phyloP scores from a whole-genome alignment of 2,113 vertebrate genomes.

The Struthio camelus region DNA sequence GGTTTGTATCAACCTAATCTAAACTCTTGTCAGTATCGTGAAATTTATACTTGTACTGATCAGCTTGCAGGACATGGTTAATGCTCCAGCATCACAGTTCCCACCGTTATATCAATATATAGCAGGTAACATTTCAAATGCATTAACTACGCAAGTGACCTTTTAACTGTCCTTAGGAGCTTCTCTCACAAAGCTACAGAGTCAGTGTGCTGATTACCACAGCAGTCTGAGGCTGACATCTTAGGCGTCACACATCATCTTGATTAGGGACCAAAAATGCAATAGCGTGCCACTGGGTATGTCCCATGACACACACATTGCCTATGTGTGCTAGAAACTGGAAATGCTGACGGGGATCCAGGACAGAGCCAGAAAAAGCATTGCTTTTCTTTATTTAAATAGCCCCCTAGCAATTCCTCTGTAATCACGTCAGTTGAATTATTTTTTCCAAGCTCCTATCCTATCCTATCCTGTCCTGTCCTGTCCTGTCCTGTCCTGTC shows the following conservation, averaged over 20 bases:
- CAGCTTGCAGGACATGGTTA: background rate
- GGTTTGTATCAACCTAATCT: background rate
- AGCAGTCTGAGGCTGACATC: slow-evolving; percentile 14
- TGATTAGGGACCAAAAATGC: slow-evolving; percentile 8
- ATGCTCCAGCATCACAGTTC: background rate
- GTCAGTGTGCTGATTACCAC: background rate
- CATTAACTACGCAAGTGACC: slow-evolving; percentile 11
- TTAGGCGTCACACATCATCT: background rate
- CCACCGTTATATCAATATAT: background rate
- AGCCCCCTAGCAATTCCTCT: background rate
- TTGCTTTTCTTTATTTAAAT: background rate
- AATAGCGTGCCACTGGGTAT: background rate
- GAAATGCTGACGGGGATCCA: background rate
- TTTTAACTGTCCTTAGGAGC: slow-evolving; percentile 21
- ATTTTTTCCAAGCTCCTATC: background rate
- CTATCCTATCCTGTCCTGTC: background rate
- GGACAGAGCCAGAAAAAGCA: background rate
- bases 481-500: no score
- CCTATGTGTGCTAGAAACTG: background rate
- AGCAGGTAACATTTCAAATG: slow-evolving; percentile 3
- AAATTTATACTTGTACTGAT: background rate
- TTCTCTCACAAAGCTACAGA: background rate
- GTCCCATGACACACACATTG: background rate
- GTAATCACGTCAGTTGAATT: background rate
- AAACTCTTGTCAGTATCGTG: background rate